Conservation (phyloP, 2,113 vertebrate species). For the Lethenteron reissneri region DNA sequence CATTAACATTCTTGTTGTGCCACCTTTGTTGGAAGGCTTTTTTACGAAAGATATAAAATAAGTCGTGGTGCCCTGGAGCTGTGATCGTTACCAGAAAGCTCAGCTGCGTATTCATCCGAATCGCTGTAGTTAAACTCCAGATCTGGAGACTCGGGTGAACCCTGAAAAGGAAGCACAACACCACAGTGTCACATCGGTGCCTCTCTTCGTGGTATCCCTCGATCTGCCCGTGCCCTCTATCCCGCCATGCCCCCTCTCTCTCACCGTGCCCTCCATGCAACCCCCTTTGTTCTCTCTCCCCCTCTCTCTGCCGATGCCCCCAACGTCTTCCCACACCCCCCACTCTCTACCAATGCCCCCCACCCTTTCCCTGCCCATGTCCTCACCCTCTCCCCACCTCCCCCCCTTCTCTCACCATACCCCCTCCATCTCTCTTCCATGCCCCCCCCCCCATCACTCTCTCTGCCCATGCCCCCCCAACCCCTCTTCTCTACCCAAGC, state of each 20-base stretch:
- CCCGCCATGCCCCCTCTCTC: conserved; percentile 7
- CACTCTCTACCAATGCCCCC: not conserved
- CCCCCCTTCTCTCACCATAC: not conserved
- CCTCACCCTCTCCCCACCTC: not conserved
- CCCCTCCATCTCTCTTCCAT: not conserved
- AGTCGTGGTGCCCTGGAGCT: not conserved
- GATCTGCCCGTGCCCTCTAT: conserved; percentile 12
- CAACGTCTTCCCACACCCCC: not conserved
- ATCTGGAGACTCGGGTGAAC: conserved; percentile 66
- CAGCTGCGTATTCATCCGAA: conserved; percentile 67
- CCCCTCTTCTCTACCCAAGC: too few species aligned
- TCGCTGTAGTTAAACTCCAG: conserved; percentile 89
- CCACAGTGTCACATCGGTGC: conserved; percentile 1
- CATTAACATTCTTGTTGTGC: not conserved
- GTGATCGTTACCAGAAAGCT: conserved; percentile 53
- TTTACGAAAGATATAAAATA: not conserved
- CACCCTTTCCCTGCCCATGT: not conserved
- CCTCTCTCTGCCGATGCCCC: too few species aligned
- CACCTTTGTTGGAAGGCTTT: not conserved
- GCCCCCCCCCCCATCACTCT: too few species aligned
- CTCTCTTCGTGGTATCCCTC: conserved; percentile 8
- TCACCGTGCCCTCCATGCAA: too few species aligned
- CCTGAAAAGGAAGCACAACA: conserved; percentile 25
- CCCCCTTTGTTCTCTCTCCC: not conserved
- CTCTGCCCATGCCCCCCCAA: accelerated